A percentile compares a stretch with the other conserved stretches of the same genome.
phyloP scores from a whole-genome alignment of 1,140 invertebrate species.

The Cotesia chilonis region DNA sequence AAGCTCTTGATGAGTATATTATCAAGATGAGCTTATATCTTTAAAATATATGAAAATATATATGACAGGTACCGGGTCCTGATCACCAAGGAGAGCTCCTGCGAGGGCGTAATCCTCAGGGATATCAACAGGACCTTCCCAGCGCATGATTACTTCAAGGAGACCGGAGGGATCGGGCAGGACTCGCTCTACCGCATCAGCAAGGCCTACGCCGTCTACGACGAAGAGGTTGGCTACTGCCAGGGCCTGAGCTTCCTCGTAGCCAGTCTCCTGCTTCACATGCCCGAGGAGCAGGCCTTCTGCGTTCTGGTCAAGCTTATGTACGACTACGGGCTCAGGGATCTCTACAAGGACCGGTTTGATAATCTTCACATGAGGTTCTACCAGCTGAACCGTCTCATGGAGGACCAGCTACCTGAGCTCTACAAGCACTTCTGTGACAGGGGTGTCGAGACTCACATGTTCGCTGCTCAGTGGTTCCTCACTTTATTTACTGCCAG shows the following conservation, averaged over 20 bases:
- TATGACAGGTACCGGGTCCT: slow-evolving; percentile 78
- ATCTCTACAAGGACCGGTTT: slow-evolving; percentile 96
- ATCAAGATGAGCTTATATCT: no score
- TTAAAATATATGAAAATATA: no score
- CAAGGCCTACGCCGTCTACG: slow-evolving; percentile 96
- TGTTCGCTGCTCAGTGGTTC: slow-evolving; percentile 99
- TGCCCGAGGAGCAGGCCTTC: slow-evolving; percentile 99
- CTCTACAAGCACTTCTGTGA: slow-evolving; percentile 90
- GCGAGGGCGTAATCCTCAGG: slow-evolving; percentile 91
- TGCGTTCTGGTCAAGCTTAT: slow-evolving; percentile 96
- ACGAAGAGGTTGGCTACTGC: slow-evolving; percentile 97
- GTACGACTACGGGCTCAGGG: slow-evolving; percentile 94
- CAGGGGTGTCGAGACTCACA: slow-evolving; percentile 95
- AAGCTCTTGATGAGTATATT: no score
- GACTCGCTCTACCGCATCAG: slow-evolving; percentile 95
- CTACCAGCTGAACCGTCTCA: slow-evolving; percentile 94
- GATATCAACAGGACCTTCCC: slow-evolving; percentile 99
- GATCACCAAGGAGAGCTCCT: slow-evolving; percentile 91
- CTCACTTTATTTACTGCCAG: slow-evolving; percentile 97
- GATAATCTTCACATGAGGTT: slow-evolving; percentile 94
- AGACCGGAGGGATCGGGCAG: slow-evolving; percentile 89
- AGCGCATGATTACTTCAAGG: slow-evolving; percentile 97
- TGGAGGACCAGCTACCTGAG: slow-evolving; percentile 94
- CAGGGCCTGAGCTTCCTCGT: slow-evolving; percentile 97
- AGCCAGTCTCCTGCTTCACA: slow-evolving; percentile 90